Percentiles rank a stretch among this genome's conserved stretches.
phyloP scores from a whole-genome alignment of 2,888 invertebrate species.

The Phyllotreta striolata region DNA sequence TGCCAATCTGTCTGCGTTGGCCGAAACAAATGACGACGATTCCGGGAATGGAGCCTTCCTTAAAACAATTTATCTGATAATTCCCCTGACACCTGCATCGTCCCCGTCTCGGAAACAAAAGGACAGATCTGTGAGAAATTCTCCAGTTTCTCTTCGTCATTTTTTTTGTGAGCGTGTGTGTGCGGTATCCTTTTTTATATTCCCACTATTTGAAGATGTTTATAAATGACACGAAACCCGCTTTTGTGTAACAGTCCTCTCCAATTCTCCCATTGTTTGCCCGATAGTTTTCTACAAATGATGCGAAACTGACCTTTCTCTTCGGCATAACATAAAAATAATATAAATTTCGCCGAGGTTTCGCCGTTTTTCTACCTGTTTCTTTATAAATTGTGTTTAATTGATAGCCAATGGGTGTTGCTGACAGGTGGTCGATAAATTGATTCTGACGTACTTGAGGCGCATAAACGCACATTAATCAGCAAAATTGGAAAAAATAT shows the following conservation, averaged over 20 bases:
- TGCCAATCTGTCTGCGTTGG: slow-evolving; percentile 42
- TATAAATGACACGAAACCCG: slow-evolving; percentile 34
- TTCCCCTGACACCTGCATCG: slow-evolving; percentile 48
- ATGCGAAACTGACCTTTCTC: slow-evolving; percentile 22
- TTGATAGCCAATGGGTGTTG: background rate
- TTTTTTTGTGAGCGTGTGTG: background rate
- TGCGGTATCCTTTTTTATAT: slow-evolving; percentile 3
- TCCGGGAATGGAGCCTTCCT: slow-evolving; percentile 44
- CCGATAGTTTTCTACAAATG: slow-evolving; percentile 23
- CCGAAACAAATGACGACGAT: slow-evolving; percentile 45
- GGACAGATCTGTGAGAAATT: slow-evolving; percentile 35
- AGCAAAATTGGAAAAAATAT: too few species aligned
- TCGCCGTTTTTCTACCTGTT: slow-evolving; percentile 6
- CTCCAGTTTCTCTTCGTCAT: slow-evolving; percentile 8
- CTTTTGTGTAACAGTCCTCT: slow-evolving; percentile 20
- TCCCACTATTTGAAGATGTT: slow-evolving; percentile 23
- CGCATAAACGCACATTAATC: too few species aligned
- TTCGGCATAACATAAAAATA: slow-evolving; percentile 2
- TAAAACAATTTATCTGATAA: slow-evolving; percentile 51
- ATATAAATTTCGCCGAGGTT: background rate
- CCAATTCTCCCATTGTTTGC: slow-evolving; percentile 12
- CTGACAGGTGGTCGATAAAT: too few species aligned
- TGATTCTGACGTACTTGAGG: too few species aligned
- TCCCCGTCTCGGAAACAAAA: slow-evolving; percentile 36
- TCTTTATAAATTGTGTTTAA: slow-evolving; percentile 5